phyloP scores from a whole-genome alignment of 2,888 invertebrate genomes.

The Cybosia mesomella region DNA sequence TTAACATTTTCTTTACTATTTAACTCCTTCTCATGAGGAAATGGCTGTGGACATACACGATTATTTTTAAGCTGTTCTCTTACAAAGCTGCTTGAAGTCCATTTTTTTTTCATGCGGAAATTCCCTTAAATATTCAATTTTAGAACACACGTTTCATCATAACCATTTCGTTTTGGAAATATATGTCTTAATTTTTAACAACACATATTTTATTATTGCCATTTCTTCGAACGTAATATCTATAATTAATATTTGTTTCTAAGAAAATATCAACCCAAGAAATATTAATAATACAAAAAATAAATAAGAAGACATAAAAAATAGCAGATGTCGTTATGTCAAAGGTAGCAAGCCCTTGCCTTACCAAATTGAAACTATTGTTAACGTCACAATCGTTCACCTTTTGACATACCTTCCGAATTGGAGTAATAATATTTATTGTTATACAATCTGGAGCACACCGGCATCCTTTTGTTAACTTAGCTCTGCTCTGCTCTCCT shows the following conservation, averaged over 20 bases:
- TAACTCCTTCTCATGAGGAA: too few species aligned
- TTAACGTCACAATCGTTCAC: constrained; percentile 68
- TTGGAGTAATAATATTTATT: constrained; percentile 77
- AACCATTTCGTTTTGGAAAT: not conserved
- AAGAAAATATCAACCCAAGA: constrained; percentile 14
- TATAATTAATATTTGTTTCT: not conserved
- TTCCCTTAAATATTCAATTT: too few species aligned
- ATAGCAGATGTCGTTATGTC: constrained; percentile 68
- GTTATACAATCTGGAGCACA: constrained; percentile 79
- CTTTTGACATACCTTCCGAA: constrained; percentile 60
- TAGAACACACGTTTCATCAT: not conserved
- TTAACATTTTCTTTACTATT: too few species aligned
- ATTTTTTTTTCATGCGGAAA: too few species aligned
- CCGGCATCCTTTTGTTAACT: constrained; percentile 66
- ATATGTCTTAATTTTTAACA: not conserved
- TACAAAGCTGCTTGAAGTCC: too few species aligned
- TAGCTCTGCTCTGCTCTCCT: constrained; percentile 43
- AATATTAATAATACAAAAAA: constrained; percentile 31
- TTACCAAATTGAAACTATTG: constrained; percentile 70
- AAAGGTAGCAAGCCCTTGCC: constrained; percentile 62
- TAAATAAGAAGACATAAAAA: constrained; percentile 46
- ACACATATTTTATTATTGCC: not conserved
- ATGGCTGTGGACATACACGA: too few species aligned
- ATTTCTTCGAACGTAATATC: not conserved
- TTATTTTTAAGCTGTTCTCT: too few species aligned